phyloP scores from a whole-genome alignment of 2,888 invertebrate species.

The Napeogenes inachia region DNA sequence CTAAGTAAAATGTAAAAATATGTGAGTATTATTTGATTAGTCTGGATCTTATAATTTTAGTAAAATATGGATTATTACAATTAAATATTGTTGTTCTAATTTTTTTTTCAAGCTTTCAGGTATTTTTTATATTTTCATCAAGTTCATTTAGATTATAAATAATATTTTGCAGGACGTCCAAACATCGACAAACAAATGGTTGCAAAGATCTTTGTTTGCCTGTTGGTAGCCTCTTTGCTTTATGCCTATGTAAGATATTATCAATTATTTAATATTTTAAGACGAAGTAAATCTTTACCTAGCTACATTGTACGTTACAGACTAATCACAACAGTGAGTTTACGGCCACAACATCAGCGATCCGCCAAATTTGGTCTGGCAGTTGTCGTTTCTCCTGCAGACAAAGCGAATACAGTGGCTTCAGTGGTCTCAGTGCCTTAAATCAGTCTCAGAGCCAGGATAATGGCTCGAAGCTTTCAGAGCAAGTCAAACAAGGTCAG shows the following conservation, averaged over 20 bases:
- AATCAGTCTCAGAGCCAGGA: conserved; percentile 18
- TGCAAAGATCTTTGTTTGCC: conserved; percentile 34
- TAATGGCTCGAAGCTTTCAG: not conserved
- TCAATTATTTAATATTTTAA: not conserved
- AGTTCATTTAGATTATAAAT: too few species aligned
- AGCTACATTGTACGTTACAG: conserved; percentile 30
- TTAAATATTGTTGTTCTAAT: too few species aligned
- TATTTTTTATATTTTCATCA: too few species aligned
- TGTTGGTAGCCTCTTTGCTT: conserved; percentile 33
- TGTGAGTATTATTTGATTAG: not conserved
- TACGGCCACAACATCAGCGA: conserved; percentile 39
- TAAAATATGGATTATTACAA: too few species aligned
- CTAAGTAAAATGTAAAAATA: not conserved
- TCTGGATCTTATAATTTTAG: too few species aligned
- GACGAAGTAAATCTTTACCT: not conserved
- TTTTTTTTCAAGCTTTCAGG: too few species aligned
- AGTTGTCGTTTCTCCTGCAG: conserved; percentile 45
- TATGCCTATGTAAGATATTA: conserved; percentile 36
- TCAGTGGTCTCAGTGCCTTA: conserved; percentile 31
- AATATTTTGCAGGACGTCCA: conserved; percentile 40
- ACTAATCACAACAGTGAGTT: conserved; percentile 36
- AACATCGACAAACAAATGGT: conserved; percentile 43
- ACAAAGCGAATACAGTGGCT: conserved; percentile 28
- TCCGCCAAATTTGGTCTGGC: conserved; percentile 50
- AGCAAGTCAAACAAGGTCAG: conserved; percentile 6